phyloP scores from a whole-genome alignment of 1,140 invertebrate genomes.

The Parapsyche elsis region DNA sequence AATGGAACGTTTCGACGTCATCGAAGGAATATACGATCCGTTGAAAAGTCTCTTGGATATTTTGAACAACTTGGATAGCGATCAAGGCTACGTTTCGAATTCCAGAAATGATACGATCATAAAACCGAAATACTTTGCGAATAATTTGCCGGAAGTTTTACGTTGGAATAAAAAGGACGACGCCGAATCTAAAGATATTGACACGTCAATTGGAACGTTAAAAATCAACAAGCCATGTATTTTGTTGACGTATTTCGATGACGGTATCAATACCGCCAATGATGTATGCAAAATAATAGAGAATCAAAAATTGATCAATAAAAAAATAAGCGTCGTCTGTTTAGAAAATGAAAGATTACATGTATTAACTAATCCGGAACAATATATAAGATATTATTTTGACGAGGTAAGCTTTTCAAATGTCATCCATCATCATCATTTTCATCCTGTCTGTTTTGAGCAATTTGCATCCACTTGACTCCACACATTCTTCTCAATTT shows the following conservation, averaged over 20 bases:
- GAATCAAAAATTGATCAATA: slow-evolving; percentile 59
- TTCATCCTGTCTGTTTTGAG: no score
- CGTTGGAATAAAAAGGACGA: slow-evolving; percentile 53
- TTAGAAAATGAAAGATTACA: slow-evolving; percentile 62
- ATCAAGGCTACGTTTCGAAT: slow-evolving; percentile 64
- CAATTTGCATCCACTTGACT: no score
- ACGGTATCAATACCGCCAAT: slow-evolving; percentile 63
- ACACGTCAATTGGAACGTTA: neutral
- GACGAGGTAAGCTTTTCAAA: slow-evolving; percentile 61
- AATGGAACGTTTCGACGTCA: slow-evolving; percentile 64
- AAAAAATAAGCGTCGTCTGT: slow-evolving; percentile 61
- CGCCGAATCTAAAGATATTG: neutral
- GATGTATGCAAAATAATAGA: slow-evolving; percentile 62
- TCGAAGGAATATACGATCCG: slow-evolving; percentile 63
- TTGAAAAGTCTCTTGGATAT: slow-evolving; percentile 59
- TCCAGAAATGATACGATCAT: neutral
- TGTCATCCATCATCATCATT: slow-evolving; percentile 1
- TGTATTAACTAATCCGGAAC: slow-evolving; percentile 65
- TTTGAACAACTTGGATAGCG: slow-evolving; percentile 58
- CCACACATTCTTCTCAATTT: no score
- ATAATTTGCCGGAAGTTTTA: slow-evolving; percentile 63
- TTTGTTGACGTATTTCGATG: slow-evolving; percentile 64
- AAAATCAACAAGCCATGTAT: slow-evolving; percentile 58
- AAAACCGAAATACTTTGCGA: slow-evolving; percentile 60
- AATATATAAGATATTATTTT: slow-evolving; percentile 65